A percentile compares a stretch with the other conserved stretches of the same genome.
phyloP scores from a whole-genome alignment of 2,113 vertebrate genomes.

The Rissa tridactyla region DNA sequence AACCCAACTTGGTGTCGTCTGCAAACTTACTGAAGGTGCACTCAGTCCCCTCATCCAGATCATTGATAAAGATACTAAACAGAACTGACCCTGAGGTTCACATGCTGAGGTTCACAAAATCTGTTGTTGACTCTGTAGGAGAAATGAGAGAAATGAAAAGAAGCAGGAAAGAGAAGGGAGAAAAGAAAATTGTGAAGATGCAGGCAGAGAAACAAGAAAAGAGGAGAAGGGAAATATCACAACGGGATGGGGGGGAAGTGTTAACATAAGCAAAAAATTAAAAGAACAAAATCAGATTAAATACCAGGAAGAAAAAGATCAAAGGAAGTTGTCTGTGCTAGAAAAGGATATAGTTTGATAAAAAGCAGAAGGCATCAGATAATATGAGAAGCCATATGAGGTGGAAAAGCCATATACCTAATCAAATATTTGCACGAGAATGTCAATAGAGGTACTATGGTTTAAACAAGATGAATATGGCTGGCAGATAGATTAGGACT shows the following conservation, averaged over 20 bases:
- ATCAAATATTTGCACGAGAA: not conserved
- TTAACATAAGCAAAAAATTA: not conserved
- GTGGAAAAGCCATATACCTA: not conserved
- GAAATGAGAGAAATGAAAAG: not conserved
- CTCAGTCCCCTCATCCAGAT: fast-evolving
- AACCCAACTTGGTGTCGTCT: fast-evolving
- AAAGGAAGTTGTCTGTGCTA: not conserved
- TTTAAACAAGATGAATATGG: not conserved
- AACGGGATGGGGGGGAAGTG: fast-evolving
- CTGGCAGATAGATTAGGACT: not conserved
- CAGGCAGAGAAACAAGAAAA: not conserved
- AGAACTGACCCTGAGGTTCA: not conserved
- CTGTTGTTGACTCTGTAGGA: not conserved
- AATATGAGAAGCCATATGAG: not conserved
- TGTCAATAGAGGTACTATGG: not conserved
- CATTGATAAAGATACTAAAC: not conserved
- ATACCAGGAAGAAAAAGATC: not conserved
- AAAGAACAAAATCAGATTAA: not conserved
- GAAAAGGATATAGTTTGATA: not conserved
- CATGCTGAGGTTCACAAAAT: not conserved
- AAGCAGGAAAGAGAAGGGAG: not conserved
- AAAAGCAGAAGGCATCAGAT: not conserved
- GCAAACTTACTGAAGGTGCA: not conserved
- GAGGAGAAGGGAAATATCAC: not conserved
- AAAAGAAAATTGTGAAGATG: not conserved